Base-by-base conservation (phyloP, 2,797 vertebrate species). In the Sebastes cheni region DNA sequence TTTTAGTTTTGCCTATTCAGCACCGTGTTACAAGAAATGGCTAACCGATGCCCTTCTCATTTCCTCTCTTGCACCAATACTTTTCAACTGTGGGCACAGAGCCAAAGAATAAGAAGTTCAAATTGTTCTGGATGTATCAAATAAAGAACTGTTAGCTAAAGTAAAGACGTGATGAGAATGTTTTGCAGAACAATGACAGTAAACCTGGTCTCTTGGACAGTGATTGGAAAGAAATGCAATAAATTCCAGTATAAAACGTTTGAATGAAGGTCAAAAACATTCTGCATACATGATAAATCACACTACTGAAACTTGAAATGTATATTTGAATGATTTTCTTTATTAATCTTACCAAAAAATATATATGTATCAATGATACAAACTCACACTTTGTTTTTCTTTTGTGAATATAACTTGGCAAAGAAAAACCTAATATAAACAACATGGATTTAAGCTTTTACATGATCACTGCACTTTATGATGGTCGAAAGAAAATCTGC, bases 261-360 rank as follows among this genome's bases (percentile, higher is more conserved):
- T 56, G 58, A 64, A 39, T 3, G 5, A 16, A 66, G 39, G 20
- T 50, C n/a, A 78, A 58, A 86, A 68, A 74, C 58, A 50, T 32
- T 79, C 30, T 54, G 11, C 58, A 4, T 27, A 23, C 11, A 29
- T 36, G 29, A 73, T 25, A n/a, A 85, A 84, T 77, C 3, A 70
- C n/a, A 73, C 52, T 7, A 36, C 29, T 69, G 20, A 75, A 79
- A 73, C 27, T 56, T 65, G 6, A 66, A 71, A 67, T 6, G 77
- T 54, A 23, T 59, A 60, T 80, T 81, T 81, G 6, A 81, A 76
- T 54, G 4, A 18, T 23, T 80, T 72, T 75, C 46, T 92, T 90
- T 92, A 91, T 90, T 94, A 78, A 90, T 85, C 64, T 90, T 91
- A 92, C 22, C 84, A 86, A 93, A 91, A 46, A 52, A 52, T 52